Conservation (phyloP, 2,888 invertebrate genomes). For the Drosophila engyochracea region DNA sequence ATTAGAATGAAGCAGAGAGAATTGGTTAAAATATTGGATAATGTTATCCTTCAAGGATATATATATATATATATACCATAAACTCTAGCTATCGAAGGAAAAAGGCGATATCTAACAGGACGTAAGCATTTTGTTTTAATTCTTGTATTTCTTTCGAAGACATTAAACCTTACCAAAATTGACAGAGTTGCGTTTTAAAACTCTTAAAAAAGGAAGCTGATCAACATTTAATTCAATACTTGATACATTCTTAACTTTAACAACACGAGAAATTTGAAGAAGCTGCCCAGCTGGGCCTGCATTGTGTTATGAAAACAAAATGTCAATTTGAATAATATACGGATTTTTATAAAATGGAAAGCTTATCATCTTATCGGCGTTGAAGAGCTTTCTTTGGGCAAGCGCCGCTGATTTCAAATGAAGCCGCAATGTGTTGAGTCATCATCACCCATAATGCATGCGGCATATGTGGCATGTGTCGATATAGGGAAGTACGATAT, state of each 20-base stretch:
- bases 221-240: not conserved
- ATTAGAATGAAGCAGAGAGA: not conserved
- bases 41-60: not conserved
- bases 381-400: not conserved
- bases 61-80: too few relatives aligned
- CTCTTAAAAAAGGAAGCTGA: not conserved
- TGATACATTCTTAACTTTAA: not conserved
- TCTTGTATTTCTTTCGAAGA: not conserved
- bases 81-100: too few relatives aligned
- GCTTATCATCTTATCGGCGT: not conserved
- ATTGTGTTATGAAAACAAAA: not conserved
- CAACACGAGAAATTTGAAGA: not conserved
- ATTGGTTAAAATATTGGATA: not conserved
- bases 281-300: not conserved
- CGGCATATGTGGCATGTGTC: constrained; percentile 15
- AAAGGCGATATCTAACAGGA: too few relatives aligned
- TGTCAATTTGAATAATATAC: not conserved
- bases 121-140: not conserved
- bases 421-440: constrained; percentile 39
- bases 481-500: constrained; percentile 30
- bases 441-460: constrained; percentile 40
- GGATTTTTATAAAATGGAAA: not conserved
- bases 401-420: constrained; percentile 3
- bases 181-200: too few relatives aligned
- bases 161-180: not conserved